Conservation (phyloP, 2,888 invertebrate species). For the Beris chalybata region DNA sequence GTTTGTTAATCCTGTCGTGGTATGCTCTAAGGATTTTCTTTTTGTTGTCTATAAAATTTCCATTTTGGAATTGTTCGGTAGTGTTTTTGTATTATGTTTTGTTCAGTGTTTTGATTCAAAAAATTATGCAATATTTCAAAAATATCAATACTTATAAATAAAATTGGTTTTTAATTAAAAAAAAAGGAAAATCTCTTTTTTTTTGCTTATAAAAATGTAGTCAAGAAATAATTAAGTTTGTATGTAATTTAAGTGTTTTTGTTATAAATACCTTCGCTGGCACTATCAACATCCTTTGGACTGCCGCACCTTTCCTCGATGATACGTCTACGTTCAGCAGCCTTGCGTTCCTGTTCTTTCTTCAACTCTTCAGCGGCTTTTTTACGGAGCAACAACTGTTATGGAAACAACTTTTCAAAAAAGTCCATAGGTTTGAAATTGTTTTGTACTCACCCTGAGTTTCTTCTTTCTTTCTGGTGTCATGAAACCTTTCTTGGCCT, state of each 20-base stretch:
- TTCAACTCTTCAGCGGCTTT: conserved; percentile 99
- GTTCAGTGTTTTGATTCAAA: conserved; percentile 7
- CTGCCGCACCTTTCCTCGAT: conserved; percentile 94
- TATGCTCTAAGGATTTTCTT: conserved; percentile 52
- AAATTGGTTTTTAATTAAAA: background rate
- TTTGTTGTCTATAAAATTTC: conserved; percentile 3
- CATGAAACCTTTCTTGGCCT: conserved; percentile 99
- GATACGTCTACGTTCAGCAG: conserved; percentile 95
- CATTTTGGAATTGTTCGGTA: background rate
- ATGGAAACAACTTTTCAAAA: conserved; percentile 19
- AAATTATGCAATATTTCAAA: background rate
- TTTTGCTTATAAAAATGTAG: background rate
- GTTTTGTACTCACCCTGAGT: conserved; percentile 78
- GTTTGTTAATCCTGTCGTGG: conserved; percentile 52
- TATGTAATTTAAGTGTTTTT: too few species aligned
- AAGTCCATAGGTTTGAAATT: background rate
- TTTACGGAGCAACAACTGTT: conserved; percentile 96
- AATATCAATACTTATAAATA: conserved; percentile 10
- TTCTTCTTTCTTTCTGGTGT: conserved; percentile 99
- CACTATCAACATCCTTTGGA: conserved; percentile 86
- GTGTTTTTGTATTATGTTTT: too few species aligned
- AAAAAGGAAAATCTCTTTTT: conserved; percentile 1
- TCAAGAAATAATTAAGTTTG: too few species aligned
- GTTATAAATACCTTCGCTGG: conserved; percentile 80
- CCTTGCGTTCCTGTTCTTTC: conserved; percentile 98